Evolutionary conservation across 2,888 invertebrate species (phyloP).

Genomic region (Nemurella pictetii): DNA sequence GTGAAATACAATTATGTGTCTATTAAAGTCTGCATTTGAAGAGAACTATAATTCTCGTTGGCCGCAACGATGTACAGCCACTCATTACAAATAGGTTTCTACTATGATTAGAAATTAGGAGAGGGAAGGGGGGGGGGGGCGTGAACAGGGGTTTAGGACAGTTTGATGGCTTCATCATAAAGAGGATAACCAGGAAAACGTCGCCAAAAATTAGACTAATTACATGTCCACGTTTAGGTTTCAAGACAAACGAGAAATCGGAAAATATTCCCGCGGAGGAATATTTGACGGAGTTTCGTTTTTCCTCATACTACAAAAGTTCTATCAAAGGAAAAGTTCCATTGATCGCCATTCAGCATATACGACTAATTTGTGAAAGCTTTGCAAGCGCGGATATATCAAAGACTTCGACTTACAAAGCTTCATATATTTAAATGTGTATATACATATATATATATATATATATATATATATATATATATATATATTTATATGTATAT

Average conservation of each 20-base stretch:
- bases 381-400: conserved; percentile 23
- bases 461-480: conserved; percentile 33
- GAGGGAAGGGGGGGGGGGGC: too few relatives aligned
- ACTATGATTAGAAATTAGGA: too few relatives aligned
- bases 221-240: neutral
- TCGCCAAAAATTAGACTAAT: neutral
- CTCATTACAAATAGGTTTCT: too few relatives aligned
- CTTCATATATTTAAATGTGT: conserved; percentile 24
- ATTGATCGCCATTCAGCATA: neutral
- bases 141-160: too few relatives aligned
- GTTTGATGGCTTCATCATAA: too few relatives aligned
- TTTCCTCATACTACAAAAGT: neutral
- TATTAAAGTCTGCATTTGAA: neutral
- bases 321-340: neutral
- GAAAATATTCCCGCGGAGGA: neutral
- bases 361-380: conserved; percentile 1
- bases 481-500: conserved; percentile 16
- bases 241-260: neutral
- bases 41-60: neutral
- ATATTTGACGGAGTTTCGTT: neutral
- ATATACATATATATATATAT: conserved; percentile 37
- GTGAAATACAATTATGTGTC: neutral
- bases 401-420: conserved; percentile 18
- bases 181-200: neutral
- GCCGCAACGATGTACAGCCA: too few relatives aligned